phyloP scores from a whole-genome alignment of 1,140 invertebrate genomes.

The Scaptomyza pallida region DNA sequence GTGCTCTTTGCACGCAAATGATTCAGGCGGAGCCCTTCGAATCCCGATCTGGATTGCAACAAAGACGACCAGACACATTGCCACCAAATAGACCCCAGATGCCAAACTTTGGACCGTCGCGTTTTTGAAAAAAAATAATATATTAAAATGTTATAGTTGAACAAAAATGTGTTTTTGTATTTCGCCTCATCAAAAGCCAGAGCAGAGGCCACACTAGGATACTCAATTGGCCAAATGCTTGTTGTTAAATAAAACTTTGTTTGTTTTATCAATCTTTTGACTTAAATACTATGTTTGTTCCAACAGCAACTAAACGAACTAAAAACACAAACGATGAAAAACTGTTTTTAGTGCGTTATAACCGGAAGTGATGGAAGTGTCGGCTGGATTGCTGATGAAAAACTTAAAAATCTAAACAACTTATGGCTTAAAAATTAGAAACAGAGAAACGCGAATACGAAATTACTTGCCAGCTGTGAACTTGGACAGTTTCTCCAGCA shows the following conservation, averaged over 20 bases:
- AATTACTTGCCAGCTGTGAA: conserved; percentile 89
- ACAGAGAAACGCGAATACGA: background rate
- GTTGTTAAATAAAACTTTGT: conserved; percentile 18
- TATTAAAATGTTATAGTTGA: conserved; percentile 17
- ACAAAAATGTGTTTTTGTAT: conserved; percentile 46
- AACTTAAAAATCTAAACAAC: conserved; percentile 75
- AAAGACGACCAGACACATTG: conserved; percentile 25
- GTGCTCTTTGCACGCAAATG: conserved; percentile 16
- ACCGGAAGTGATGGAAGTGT: conserved; percentile 16
- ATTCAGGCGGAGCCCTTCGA: conserved; percentile 10
- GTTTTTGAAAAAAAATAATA: conserved; percentile 20
- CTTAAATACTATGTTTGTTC: conserved; percentile 44
- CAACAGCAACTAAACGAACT: conserved; percentile 15
- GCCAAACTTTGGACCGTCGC: conserved; percentile 80
- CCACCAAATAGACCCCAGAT: conserved; percentile 45
- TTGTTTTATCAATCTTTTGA: conserved; percentile 43
- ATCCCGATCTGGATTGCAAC: background rate
- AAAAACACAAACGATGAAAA: conserved; percentile 59
- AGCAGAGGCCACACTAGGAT: conserved; percentile 16
- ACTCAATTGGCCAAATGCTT: conserved; percentile 21
- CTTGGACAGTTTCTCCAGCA: conserved; percentile 93
- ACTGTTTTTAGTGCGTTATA: conserved; percentile 70
- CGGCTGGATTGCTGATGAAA: conserved; percentile 20
- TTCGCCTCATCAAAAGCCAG: conserved; percentile 35
- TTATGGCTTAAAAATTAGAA: conserved; percentile 51